Evolutionary conservation across 2,113 vertebrate species (phyloP), one percentile per base, ranked within the genome.

Genomic region (Anarrhichthys ocellatus): DNA sequence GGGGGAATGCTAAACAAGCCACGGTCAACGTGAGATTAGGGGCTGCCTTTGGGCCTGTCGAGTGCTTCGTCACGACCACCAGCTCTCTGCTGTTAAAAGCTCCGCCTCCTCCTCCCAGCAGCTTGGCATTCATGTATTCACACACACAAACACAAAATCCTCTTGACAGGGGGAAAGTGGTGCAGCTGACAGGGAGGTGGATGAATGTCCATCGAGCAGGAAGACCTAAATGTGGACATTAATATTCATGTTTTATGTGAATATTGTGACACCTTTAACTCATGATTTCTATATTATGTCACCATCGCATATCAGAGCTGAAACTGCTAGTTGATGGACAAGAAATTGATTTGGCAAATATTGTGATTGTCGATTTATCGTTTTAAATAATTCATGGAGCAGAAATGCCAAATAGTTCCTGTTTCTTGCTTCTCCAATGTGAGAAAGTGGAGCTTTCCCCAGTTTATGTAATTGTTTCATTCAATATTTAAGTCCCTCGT

Each of bases 61-160:
- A 92, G 85, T 87, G 88, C 91, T 91, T 91, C 90, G 89, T 93
- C 89, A 87, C 1, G 66, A 89, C 83, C 86, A 73, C 64, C 84
- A 48, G 80, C 76, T 78, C 76, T 73, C 71, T 10, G 54, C 27
- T 27, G 27, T 27, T 27, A 27, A 29, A 38, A 63, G 6, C 69
- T 61, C 81, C 78, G 3, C 82, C 83, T 74, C 62, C 77, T 54
- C 59, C 71, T 22, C 6, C 36, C 15, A 0, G 71, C 32, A 44
- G 29, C 24, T 1, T 59, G 1, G 1, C 40, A 71, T 44, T 64
- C 76, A 78, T 38, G 38, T 29, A 74, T 78, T 86, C 82, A 87
- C 64, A 76, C 74, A 76, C 74, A 65, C 20, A 66, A 2, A 71
- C 69, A 83, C 73, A 76, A 78, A 48, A n/a, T 83, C 68, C 85